Base-by-base conservation (phyloP, 92 coral and sea anemone species). In the Scolanthus callimorphus region DNA sequence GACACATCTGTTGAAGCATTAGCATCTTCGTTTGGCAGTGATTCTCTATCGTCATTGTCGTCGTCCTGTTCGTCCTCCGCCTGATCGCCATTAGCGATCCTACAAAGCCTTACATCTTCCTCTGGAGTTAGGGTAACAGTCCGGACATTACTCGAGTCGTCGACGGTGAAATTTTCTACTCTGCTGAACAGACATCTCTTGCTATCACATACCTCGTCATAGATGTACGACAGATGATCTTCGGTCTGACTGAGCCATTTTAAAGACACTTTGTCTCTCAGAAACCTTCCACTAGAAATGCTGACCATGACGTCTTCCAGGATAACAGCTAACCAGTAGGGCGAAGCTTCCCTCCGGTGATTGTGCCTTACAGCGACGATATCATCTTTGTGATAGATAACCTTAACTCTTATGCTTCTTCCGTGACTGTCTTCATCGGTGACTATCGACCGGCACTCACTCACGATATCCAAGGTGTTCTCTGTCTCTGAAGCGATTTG, bases 311-410 rank as follows among this genome's bases (percentile, higher is more conserved):
- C 78, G 56, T 78, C 73, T 25, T 78, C 60, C 30, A 41, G 23
- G 17, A 61, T 41, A 69, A 49, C 57, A 22, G 78, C 84, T 28
- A 69, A 39, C 73, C 78, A 78, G 50, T 62, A 71, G 1, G 70
- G 86, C 27, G 63, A 63, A 11, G 64, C 53, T 56, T 70, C 64
- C 56, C 69, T 46, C 37, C 74, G 62, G n/a, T 61, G 50, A 62
- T 78, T 57, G 60, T 64, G 69, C 17, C 79, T 71, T 29, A 71
- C 68, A 11, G 73, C 78, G 21, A 70, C 49, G 2, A 75, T 51
- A 24, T 71, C 75, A 11, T 47, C 37, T 2, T 49, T 62, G 38
- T 57, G 51, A 61, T 71, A 79, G 20, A 58, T n/a, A 46, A 53
- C 24, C 37, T 68, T 61, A 21, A 79, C 80, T 30, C 75, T 62